These are phyloP conservation scores for Tetropium fuscum DNA, from an alignment of 2,888 invertebrate genomes.

Conservation along the genomic window DNA sequence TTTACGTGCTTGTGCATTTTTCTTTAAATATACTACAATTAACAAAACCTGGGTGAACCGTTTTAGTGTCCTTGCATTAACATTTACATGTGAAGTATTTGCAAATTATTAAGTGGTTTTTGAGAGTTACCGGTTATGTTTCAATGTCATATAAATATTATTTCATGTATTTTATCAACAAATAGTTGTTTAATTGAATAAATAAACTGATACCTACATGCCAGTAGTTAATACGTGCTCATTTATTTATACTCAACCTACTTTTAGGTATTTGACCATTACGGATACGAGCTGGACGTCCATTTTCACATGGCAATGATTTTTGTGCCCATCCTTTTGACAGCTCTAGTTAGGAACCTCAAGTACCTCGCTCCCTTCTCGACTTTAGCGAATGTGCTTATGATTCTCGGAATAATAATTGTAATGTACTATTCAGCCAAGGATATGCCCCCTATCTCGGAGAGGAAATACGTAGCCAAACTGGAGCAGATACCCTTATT, in stretches of 20 bases:
- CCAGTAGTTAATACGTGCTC: too few species aligned
- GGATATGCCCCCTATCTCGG: conserved; percentile 75
- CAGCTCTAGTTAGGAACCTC: conserved; percentile 82
- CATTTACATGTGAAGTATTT: too few species aligned
- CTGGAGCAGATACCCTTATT: conserved; percentile 81
- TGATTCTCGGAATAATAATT: conserved; percentile 80
- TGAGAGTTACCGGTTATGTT: too few species aligned
- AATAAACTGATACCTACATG: too few species aligned
- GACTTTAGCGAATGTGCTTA: conserved; percentile 81
- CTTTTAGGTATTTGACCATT: conserved; percentile 76
- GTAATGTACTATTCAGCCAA: conserved; percentile 82
- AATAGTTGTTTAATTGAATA: too few species aligned
- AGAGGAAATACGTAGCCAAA: conserved; percentile 73
- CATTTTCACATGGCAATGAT: conserved; percentile 81
- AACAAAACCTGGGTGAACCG: too few species aligned
- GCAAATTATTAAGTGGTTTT: too few species aligned
- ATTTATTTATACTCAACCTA: not conserved
- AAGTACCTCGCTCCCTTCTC: conserved; percentile 84
- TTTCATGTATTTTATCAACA: too few species aligned
- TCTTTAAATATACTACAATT: too few species aligned
- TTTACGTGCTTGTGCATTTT: too few species aligned
- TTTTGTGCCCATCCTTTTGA: conserved; percentile 77
- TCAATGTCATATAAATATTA: too few species aligned
- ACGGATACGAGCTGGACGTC: conserved; percentile 72
- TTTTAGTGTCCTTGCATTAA: too few species aligned